Percentiles rank a stretch among this genome's conserved stretches.
phyloP scores from a whole-genome alignment of 1,140 invertebrate genomes.

The Pseudachorutes palmiensis region DNA sequence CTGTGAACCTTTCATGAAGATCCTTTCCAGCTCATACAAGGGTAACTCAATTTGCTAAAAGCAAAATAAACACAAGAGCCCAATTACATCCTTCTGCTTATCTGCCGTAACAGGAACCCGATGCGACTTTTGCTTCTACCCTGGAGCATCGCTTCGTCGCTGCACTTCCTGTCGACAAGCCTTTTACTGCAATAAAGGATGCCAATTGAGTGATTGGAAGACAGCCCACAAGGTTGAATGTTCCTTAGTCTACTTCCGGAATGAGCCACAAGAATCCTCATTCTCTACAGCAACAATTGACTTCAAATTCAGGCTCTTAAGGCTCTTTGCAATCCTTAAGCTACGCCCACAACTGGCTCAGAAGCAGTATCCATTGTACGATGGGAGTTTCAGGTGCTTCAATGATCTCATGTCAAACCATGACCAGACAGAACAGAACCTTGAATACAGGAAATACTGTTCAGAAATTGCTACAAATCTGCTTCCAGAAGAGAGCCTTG shows the following conservation, averaged over 20 bases:
- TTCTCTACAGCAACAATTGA: background rate
- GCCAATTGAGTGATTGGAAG: conserved; percentile 3
- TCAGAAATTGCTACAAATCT: background rate
- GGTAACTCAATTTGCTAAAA: too few relatives aligned
- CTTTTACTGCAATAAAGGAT: conserved; percentile 4
- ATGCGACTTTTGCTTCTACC: conserved; percentile 5
- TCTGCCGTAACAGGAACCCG: background rate
- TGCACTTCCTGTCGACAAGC: background rate
- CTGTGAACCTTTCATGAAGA: conserved; percentile 12
- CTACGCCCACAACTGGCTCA: background rate
- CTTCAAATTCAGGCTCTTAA: background rate
- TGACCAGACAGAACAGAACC: background rate
- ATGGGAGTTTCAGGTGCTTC: conserved; percentile 7
- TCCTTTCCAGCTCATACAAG: background rate
- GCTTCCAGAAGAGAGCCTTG: background rate
- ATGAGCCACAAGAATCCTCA: background rate
- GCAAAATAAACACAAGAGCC: too few relatives aligned
- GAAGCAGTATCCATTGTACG: background rate
- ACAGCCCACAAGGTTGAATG: conserved; percentile 11
- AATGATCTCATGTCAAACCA: conserved; percentile 17
- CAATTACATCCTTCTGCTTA: too few relatives aligned
- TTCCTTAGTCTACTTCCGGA: background rate
- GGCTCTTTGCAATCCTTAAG: background rate
- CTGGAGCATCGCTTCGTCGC: background rate
- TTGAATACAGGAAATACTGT: background rate